These are phyloP conservation scores for Mesocricetus auratus DNA, from an alignment of 2,113 vertebrate species.

Conservation along the genomic window DNA sequence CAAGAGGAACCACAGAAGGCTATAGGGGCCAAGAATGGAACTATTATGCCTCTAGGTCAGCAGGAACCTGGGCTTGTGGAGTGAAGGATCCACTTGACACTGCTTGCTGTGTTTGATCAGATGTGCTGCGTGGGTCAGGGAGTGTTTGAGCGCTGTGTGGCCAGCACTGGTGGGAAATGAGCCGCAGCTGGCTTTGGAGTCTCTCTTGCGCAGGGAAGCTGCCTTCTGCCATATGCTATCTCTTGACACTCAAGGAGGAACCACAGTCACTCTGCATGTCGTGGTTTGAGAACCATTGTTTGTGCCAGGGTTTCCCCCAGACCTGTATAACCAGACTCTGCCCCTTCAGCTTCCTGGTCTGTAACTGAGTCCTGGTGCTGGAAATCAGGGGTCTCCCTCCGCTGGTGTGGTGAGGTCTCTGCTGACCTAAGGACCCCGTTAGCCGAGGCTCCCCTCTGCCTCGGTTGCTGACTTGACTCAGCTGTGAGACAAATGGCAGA, in stretches of 20 bases:
- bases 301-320: rapidly evolving
- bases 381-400: background rate
- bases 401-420: background rate
- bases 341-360: background rate
- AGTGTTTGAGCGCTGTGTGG: rapidly evolving
- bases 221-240: rapidly evolving
- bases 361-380: background rate
- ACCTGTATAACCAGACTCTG: background rate
- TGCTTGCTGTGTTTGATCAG: rapidly evolving
- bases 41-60: background rate
- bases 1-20: background rate
- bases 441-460: background rate
- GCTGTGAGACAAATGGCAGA: background rate
- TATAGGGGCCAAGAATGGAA: rapidly evolving
- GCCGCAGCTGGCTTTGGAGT: background rate
- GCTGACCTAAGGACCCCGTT: background rate
- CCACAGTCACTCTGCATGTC: background rate
- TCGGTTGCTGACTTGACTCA: background rate
- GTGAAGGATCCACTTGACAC: background rate
- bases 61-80: rapidly evolving
- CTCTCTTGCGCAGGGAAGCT: background rate
- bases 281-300: background rate
- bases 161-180: background rate
- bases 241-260: background rate
- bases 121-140: background rate